These are phyloP conservation scores for Calliopum simillimum DNA, from an alignment of 2,888 invertebrate genomes.

Conservation along the genomic window DNA sequence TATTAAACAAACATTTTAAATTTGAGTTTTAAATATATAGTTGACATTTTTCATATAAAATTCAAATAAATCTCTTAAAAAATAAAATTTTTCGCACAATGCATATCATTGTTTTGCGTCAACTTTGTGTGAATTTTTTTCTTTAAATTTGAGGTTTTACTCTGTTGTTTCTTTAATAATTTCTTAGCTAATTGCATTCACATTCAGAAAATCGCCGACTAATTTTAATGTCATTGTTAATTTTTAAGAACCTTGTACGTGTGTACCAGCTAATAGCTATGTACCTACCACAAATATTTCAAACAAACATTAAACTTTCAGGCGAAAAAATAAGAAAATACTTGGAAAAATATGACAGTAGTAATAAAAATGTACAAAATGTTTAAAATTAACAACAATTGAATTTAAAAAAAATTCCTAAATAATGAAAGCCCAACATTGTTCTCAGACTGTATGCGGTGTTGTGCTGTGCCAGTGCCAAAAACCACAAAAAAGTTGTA, in stretches of 20 bases:
- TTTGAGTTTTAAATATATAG: not conserved
- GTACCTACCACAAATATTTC: not conserved
- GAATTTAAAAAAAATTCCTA: not conserved
- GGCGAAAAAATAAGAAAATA: not conserved
- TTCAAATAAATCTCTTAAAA: not conserved
- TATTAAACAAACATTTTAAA: too few species aligned
- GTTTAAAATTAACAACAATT: not conserved
- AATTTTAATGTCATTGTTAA: slow-evolving; percentile 30
- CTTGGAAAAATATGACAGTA: not conserved
- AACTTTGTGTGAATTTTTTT: not conserved
- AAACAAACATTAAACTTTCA: not conserved
- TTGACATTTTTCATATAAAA: not conserved
- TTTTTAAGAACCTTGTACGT: slow-evolving; percentile 28
- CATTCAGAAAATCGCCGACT: slow-evolving; percentile 20
- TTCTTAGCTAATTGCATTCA: slow-evolving; percentile 27
- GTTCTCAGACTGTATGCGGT: not conserved
- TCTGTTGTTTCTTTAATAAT: too few species aligned
- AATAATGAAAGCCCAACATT: slow-evolving; percentile 20
- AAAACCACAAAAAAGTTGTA: slow-evolving; percentile 1
- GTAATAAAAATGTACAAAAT: not conserved
- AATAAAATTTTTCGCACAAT: slow-evolving; percentile 5
- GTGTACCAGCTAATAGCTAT: not conserved
- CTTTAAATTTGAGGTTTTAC: slow-evolving; percentile 14
- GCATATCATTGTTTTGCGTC: slow-evolving; percentile 27
- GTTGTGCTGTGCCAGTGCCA: not conserved